Conservation (phyloP, 37 sponge, comb jelly and placozoan genomes). For the Halichondria panicea region DNA sequence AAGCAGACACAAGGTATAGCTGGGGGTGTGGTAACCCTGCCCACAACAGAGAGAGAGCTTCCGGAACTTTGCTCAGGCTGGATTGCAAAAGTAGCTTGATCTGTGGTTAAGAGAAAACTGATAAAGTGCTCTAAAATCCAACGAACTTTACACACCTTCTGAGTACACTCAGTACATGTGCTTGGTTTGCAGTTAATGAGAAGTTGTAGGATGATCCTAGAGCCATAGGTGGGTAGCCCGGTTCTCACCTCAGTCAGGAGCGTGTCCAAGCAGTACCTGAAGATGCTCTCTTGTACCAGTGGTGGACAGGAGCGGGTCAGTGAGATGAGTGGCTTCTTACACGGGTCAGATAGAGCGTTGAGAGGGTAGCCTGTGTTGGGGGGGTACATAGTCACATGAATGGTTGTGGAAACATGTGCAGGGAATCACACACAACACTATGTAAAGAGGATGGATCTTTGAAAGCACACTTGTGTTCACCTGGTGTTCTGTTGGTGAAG, state of each 20-base stretch:
- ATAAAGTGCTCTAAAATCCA: not conserved
- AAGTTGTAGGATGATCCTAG: constrained; percentile 23
- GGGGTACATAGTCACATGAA: not conserved
- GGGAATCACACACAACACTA: not conserved
- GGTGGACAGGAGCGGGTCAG: not conserved
- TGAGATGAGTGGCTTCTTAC: not conserved
- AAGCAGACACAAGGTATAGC: not conserved
- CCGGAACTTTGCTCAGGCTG: constrained; percentile 21
- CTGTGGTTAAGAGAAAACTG: not conserved
- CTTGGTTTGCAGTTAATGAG: constrained; percentile 10
- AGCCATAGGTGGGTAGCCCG: constrained; percentile 13
- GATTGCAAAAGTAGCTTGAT: constrained; percentile 16
- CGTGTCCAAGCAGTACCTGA: constrained; percentile 16
- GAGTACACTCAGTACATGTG: constrained; percentile 6
- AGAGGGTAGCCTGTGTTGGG: constrained; percentile 21
- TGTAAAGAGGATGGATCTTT: not conserved
- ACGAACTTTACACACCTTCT: constrained; percentile 18
- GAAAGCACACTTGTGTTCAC: not conserved
- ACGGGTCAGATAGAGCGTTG: not conserved
- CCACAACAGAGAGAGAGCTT: constrained; percentile 32
- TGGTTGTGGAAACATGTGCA: not conserved
- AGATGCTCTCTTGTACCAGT: constrained; percentile 17
- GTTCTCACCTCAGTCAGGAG: constrained; percentile 8
- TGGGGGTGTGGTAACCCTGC: constrained; percentile 31
- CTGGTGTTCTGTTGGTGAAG: constrained; percentile 21